Evolutionary conservation across 2,797 vertebrate species (phyloP), one percentile per base, ranked within the genome.

Genomic region (Epinephelus coioides): DNA sequence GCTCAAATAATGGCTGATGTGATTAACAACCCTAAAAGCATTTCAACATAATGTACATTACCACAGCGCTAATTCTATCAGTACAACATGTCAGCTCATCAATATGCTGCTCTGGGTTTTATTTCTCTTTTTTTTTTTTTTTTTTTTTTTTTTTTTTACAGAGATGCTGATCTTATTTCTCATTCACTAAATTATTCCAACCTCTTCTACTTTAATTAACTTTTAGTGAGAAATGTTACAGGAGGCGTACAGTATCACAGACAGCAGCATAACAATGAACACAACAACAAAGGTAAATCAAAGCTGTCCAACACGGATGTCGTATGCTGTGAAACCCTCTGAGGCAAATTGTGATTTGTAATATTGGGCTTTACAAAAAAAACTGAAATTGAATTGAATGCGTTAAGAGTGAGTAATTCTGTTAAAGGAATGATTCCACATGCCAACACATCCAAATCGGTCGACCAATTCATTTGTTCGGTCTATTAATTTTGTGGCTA

Each of bases 21-120:
- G 44, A 69, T 77, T 57, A 56, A 43, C 6, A 13, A 47, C 17
- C 64, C 53, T 69, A 11, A 64, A 53, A 63, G 54, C 69, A 34
- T 46, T 67, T 67, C 11, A 34, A 23, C 50, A 56, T 61, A 3
- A 53, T 12, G 54, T 4, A 13, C 47, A 51, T 17, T 19, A 72
- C 11, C 25, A 3, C 21, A 53, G 34, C 13, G n/a, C 18, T 69
- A 14, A 47, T 67, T 73, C 34, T 8, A 74, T 57, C 30, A 43
- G 25, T 19, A 55, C 23, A 65, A 15, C 6, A 4, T 34, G 30
- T 40, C 14, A 38, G 21, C 64, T 69, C n/a, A 43, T 47, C 53
- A 38, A 15, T 56, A 38, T 15, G 7, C 27, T 25, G 47, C 53
- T 44, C 21, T 44, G 4, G 7, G 13, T 4, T 43, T 63, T 2